phyloP scores from a whole-genome alignment of 2,888 invertebrate genomes.

The Enchytraeus crypticus region DNA sequence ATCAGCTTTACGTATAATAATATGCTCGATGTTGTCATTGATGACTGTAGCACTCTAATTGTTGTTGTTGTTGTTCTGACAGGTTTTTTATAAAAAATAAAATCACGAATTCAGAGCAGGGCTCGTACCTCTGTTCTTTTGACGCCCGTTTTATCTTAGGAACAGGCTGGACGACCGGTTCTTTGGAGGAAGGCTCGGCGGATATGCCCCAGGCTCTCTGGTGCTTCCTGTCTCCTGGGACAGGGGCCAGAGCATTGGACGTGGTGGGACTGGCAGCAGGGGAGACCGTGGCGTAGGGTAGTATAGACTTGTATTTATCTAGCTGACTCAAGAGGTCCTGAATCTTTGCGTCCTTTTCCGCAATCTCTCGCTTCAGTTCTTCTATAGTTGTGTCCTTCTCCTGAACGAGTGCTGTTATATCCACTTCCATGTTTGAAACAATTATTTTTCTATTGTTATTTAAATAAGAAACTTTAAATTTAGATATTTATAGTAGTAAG shows the following conservation, averaged over 20 bases:
- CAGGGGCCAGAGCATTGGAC: neutral
- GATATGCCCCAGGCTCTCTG: constrained; percentile 12
- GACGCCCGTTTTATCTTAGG: neutral
- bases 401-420: constrained; percentile 53
- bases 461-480: too few species aligned
- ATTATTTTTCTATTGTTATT: too few species aligned
- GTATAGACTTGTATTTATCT: constrained; percentile 46
- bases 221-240: constrained; percentile 42
- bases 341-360: constrained; percentile 38
- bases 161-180: neutral
- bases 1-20: too few species aligned
- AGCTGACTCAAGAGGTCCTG: constrained; percentile 41
- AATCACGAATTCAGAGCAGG: too few species aligned
- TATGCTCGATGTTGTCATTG: too few species aligned
- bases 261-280: constrained; percentile 18
- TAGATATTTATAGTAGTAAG: too few species aligned
- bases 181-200: constrained; percentile 2
- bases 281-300: constrained; percentile 27
- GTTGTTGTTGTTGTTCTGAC: too few species aligned
- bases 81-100: too few species aligned
- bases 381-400: constrained; percentile 70
- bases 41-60: too few species aligned
- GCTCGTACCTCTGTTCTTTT: neutral
- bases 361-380: constrained; percentile 61
- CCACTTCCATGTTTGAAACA: neutral